A percentile compares a stretch with the other conserved stretches of the same genome.
phyloP scores from a whole-genome alignment of 2,113 vertebrate genomes.

The Phylloscopus whistleri region DNA sequence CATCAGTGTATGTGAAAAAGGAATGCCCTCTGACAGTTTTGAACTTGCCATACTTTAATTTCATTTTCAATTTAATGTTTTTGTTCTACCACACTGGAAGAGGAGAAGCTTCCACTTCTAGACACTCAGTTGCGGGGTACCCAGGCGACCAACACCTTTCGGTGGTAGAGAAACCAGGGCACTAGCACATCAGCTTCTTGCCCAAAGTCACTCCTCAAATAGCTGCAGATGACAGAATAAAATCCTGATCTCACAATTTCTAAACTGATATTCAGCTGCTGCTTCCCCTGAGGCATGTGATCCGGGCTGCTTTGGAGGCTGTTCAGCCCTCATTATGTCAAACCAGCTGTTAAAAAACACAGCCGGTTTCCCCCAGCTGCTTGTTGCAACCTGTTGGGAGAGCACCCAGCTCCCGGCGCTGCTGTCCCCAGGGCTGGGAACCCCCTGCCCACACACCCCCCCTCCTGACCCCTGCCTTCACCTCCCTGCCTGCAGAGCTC shows the following conservation, averaged over 20 bases:
- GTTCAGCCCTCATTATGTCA: neutral
- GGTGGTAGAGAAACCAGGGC: neutral
- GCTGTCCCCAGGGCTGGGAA: neutral
- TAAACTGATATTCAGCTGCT: neutral
- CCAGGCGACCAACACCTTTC: neutral
- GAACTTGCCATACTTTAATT: constrained; percentile 42
- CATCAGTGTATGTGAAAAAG: neutral
- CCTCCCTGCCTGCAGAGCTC: neutral
- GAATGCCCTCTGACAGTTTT: constrained; percentile 42
- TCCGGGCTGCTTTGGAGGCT: neutral
- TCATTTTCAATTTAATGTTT: neutral
- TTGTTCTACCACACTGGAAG: neutral
- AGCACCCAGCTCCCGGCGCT: neutral
- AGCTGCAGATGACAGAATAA: neutral
- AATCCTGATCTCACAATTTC: neutral
- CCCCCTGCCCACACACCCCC: neutral
- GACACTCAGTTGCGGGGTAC: neutral
- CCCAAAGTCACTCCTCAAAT: neutral
- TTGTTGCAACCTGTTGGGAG: neutral
- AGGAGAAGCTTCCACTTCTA: neutral
- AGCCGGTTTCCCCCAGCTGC: neutral
- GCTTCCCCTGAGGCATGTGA: neutral
- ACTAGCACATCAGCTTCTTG: neutral
- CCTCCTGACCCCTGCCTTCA: neutral
- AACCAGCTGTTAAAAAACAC: neutral